Evolutionary conservation across 2,113 vertebrate species (phyloP), one percentile per base, ranked within the genome.

Genomic region (Passer montanus): DNA sequence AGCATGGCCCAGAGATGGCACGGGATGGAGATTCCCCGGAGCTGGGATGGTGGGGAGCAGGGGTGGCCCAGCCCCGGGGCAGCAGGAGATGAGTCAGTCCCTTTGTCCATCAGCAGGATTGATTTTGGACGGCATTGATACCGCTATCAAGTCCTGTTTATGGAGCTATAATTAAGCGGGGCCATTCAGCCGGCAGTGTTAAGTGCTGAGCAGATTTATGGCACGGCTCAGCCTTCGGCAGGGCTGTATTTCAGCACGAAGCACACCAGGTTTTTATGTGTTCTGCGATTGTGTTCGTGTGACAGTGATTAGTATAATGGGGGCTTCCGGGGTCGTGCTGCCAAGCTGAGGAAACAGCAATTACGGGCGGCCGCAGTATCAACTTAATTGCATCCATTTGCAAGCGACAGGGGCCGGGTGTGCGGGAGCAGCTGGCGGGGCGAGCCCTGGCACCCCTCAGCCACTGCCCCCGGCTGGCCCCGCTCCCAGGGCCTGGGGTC

Each of bases 121-220:
- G 92, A 89, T 94, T 82, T 58, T 43, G 24, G 66, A 23, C 52
- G 6, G 64, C 72, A 79, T 94, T 73, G 95, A 64, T 90, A 49
- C 64, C 66, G 70, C 89, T 46, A 17, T 87, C 60, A 90, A 90
- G 37, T 31, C 52, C 10, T 76, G 89, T 96, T 93, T 91, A 84
- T 81, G 68, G 80, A 89, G 91, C 89, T 92, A 26, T 89, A 92
- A 95, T 95, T 93, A 95, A 96, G 87, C 75, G 67, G 72, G 89
- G 93, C 93, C 84, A 60, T 92, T 96, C 43, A 87, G 62, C 70
- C 77, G 41, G 92, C 88, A 66, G 60, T 20, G 89, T 69, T 91
- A 93, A 96, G 93, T 92, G 95, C 96, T 31, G 16, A 77, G 94
- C 87, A 90, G 92, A 94, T 95, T 94, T 94, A 87, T 44, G 76